These are phyloP conservation scores for Calosoma granatense DNA, from an alignment of 1,140 invertebrate species.

Conservation along the genomic window DNA sequence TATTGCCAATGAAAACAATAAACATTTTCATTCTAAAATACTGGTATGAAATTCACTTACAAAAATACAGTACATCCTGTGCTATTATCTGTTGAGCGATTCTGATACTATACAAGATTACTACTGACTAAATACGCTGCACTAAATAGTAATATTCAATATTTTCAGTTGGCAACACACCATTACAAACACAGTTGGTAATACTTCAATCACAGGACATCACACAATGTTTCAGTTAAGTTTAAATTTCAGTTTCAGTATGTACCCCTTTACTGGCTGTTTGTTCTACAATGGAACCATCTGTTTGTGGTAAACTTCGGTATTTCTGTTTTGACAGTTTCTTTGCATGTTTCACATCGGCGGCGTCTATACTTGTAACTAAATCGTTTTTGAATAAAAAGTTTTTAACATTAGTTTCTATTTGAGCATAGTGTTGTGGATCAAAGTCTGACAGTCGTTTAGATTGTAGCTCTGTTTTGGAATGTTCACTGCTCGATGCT, in stretches of 20 bases:
- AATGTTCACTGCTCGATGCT: constrained; percentile 21
- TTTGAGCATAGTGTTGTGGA: constrained; percentile 25
- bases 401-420: constrained; percentile 32
- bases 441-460: not conserved
- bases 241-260: constrained; percentile 26
- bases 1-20: no score
- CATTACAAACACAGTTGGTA: no score
- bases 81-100: not conserved
- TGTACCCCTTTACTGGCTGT: constrained; percentile 18
- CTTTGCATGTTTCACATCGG: no score
- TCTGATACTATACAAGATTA: no score
- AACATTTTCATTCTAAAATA: not conserved
- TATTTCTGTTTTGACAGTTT: constrained; percentile 27
- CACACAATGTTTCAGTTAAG: no score
- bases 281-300: constrained; percentile 11
- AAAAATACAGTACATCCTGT: not conserved
- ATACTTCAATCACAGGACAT: no score
- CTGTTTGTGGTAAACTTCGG: constrained; percentile 18
- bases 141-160: no score
- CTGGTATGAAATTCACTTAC: not conserved
- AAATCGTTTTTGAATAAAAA: constrained; percentile 29
- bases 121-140: no score
- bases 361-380: no score
- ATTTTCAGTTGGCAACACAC: no score
- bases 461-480: constrained; percentile 15